A percentile compares a stretch with the other conserved stretches of the same genome.
These are phyloP conservation scores for Cotesia typhae DNA, from an alignment of 1,140 invertebrate genomes.

Conservation along the genomic window DNA sequence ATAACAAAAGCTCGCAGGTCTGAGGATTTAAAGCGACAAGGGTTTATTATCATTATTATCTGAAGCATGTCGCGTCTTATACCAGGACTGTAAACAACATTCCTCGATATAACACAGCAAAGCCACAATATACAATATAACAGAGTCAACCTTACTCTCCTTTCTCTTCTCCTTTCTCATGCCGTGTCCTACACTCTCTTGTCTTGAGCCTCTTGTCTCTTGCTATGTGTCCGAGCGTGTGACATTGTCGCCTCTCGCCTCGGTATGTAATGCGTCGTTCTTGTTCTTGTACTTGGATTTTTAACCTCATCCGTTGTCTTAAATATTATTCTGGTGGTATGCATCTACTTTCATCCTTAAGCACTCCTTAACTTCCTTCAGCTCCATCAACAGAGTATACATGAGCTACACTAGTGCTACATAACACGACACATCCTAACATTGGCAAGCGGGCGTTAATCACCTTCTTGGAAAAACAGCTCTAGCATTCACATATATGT, in stretches of 20 bases:
- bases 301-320: not conserved
- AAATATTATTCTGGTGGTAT: not conserved
- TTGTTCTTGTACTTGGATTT: too few species aligned
- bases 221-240: not conserved
- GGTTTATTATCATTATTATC: slow-evolving; percentile 36
- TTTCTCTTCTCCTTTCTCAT: slow-evolving; percentile 9
- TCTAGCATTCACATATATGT: not conserved
- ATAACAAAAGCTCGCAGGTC: not conserved
- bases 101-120: not conserved
- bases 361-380: not conserved
- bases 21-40: slow-evolving; percentile 17
- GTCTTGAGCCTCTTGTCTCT: too few species aligned
- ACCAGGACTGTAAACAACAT: slow-evolving; percentile 28
- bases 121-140: too few species aligned
- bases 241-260: not conserved
- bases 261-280: too few species aligned
- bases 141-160: slow-evolving; percentile 1
- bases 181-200: not conserved
- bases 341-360: too few species aligned
- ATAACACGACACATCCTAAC: slow-evolving; percentile 19
- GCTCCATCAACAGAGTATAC: slow-evolving; percentile 8
- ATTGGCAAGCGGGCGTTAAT: slow-evolving; percentile 47
- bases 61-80: slow-evolving; percentile 16
- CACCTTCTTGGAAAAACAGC: slow-evolving; percentile 41
- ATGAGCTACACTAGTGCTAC: not conserved